A percentile compares a stretch with the other conserved stretches of the same genome.
These are phyloP conservation scores for Okapia johnstoni DNA, from an alignment of 2,113 vertebrate genomes.

Conservation along the genomic window DNA sequence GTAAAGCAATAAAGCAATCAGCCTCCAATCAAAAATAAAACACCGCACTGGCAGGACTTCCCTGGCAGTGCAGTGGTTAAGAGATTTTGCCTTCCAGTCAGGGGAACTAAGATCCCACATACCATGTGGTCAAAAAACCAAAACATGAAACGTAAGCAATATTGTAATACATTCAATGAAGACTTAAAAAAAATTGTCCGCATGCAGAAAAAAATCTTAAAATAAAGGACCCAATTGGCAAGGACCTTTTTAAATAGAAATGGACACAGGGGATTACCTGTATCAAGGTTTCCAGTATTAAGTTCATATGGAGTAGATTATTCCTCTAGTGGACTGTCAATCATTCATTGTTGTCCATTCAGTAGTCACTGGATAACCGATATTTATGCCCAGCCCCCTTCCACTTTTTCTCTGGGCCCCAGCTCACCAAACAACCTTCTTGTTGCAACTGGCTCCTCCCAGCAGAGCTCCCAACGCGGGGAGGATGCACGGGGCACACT, in stretches of 20 bases:
- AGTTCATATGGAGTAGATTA: not conserved
- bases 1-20: not conserved
- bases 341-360: not conserved
- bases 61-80: not conserved
- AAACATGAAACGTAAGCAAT: not conserved
- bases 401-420: not conserved
- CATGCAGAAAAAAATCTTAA: not conserved
- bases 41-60: not conserved
- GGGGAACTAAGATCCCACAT: not conserved
- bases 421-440: not conserved
- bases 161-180: not conserved
- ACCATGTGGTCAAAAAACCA: not conserved
- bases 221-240: not conserved
- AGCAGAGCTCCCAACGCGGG: not conserved
- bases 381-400: accelerated
- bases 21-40: not conserved
- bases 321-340: not conserved
- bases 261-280: not conserved
- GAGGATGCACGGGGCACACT: too few relatives aligned
- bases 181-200: not conserved
- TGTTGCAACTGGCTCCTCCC: not conserved
- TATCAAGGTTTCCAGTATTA: not conserved
- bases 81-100: not conserved
- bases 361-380: not conserved
- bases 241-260: not conserved